Evolutionary conservation across 2,797 vertebrate species (phyloP), one percentile per base, ranked within the genome.

Genomic region (Leuciscus waleckii): DNA sequence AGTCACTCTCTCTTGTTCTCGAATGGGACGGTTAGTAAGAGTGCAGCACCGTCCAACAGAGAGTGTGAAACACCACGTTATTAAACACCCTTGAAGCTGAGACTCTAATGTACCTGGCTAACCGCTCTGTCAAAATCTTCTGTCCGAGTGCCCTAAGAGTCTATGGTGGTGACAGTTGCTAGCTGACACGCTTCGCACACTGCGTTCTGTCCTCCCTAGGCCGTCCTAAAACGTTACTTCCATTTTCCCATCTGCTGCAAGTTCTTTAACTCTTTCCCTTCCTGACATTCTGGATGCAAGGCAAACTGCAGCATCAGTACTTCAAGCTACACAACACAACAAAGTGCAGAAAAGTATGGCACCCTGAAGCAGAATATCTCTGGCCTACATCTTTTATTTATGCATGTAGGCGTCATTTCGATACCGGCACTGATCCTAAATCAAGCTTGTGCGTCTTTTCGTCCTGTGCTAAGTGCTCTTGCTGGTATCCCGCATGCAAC

Each of bases 401-500:
- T 89, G 87, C 32, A 58, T 68, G 87, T 80, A 88, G 85, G 86
- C 82, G 63, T 68, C 35, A 58, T 82, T 69, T 68, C 70, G 85
- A 26, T 85, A 79, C 78, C 26, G 17, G 63, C 49, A 74, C 58
- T 26, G 74, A 32, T 63, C 43, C 79, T 77, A 84, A 86, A 83
- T 79, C 84, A 69, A 73, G 78, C 85, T 54, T 29, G 29, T 73
- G 70, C 77, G 37, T 83, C 82, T 83, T 83, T 82, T 81, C 77
- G 82, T 75, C 81, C 61, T 46, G 41, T 65, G 68, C n/a, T 61
- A 41, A 85, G 51, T 58, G 63, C 71, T 81, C 46, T 49, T 39
- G 43, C 77, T 68, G 80, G 87, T 92, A 91, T 93, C 87, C 88
- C 86, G 92, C 91, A 93, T 88, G 81, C 89, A 81, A 88, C 88